phyloP scores from a whole-genome alignment of 2,888 invertebrate genomes.

The Sialis fuliginosa region DNA sequence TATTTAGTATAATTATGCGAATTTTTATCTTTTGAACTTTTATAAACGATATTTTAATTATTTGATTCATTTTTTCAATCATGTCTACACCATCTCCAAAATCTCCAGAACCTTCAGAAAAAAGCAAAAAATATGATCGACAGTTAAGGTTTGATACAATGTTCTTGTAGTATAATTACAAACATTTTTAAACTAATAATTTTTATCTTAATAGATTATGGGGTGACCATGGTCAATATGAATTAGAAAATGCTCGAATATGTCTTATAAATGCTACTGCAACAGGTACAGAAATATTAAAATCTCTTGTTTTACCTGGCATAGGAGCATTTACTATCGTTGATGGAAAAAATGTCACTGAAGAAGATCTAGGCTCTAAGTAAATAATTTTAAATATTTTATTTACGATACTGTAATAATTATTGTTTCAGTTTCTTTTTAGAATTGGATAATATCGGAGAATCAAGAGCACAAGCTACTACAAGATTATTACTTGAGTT shows the following conservation, averaged over 20 bases:
- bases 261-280: conserved; percentile 89
- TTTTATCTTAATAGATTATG: conserved; percentile 48
- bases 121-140: conserved; percentile 57
- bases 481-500: conserved; percentile 71
- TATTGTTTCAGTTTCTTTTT: conserved; percentile 62
- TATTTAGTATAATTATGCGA: too few relatives aligned
- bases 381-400: conserved; percentile 21
- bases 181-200: background rate
- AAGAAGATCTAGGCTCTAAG: conserved; percentile 90
- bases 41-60: background rate
- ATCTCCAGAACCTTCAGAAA: conserved; percentile 49
- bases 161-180: background rate
- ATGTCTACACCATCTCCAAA: conserved; percentile 39
- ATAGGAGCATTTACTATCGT: conserved; percentile 84
- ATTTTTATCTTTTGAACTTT: background rate
- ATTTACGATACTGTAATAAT: conserved; percentile 1
- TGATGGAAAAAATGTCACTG: conserved; percentile 71
- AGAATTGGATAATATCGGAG: conserved; percentile 61
- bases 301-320: conserved; percentile 89
- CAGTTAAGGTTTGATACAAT: conserved; percentile 40
- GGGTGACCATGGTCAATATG: conserved; percentile 94
- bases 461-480: conserved; percentile 68
- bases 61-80: background rate
- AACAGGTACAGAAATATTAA: conserved; percentile 85
- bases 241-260: conserved; percentile 75